phyloP scores from a whole-genome alignment of 1,140 invertebrate genomes.

The Caenorhabditis elegans region WBcel235 BX284605.5:7078001-7078500 shows the following conservation, averaged over 20 bases:
- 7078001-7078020: slow-evolving; percentile 33
- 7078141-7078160: slow-evolving; percentile 33
- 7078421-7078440: slow-evolving; percentile 32
- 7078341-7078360: not conserved
- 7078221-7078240: not conserved
- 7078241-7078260: not conserved
- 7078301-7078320: not conserved
- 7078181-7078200: not conserved
- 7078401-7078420: slow-evolving; percentile 4
- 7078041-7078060: not conserved
- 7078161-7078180: slow-evolving; percentile 17
- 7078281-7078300: not conserved
- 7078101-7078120: not conserved
- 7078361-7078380: slow-evolving; percentile 1
- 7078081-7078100: slow-evolving; percentile 26
- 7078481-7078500: slow-evolving; percentile 20
- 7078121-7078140: slow-evolving; percentile 29
- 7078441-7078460: not conserved
- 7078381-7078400: not conserved
- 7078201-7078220: not conserved
- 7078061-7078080: not conserved
- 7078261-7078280: not conserved
- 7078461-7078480: too few species aligned
- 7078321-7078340: not conserved
- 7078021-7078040: not conserved